Base-by-base conservation (phyloP, 2,888 invertebrate species). In the Caradrina clavipalpis region DNA sequence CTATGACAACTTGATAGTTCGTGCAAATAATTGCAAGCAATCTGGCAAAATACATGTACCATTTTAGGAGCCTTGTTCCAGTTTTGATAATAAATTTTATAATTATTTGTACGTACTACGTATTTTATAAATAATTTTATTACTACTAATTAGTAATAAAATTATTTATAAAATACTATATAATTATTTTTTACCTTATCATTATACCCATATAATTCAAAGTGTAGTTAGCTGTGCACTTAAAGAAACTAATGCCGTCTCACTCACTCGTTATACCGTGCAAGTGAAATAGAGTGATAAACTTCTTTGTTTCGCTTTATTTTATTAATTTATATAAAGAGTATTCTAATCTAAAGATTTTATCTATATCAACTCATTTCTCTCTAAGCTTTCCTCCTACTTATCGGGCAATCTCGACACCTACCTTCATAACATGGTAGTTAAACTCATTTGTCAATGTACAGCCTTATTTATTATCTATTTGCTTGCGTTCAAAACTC, bases 381-480 rank as follows among this genome's bases (percentile, higher is more conserved):
- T 56, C 42, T 50, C 22, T n/a, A 8, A 2, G 10, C 22, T 54
- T 51, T 69, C 61, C 54, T 50, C 22, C 10, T 4, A 13, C n/a
- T 6, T 59, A 59, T 59, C 53, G 47, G 22, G 6, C 15, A 54
- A 57, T 58, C 60, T 53, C 4, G 22, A 39, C 35, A 54, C 3
- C 11, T 53, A 51, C n/a, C 31, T 61, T 53, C 47, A 39, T 15
- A 55, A 26, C 54, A 49, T 10, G 47, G 49, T 45, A 22, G 17
- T 53, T 42, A 51, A 54, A 59, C 47, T 26, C 64, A 76, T 76
- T 63, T 71, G 58, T 78, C 61, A 77, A 53, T 71, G 65, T 66
- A 54, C 66, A 53, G 58, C 10, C 26, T 63, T 55, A 55, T 67
- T 50, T 60, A 62, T 59, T 69, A 69, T 61, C 45, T 72, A 58